Percentiles rank a stretch among this genome's conserved stretches.
Evolutionary conservation across 1,140 invertebrate species (phyloP).

Genomic region (Arctopsyche grandis): DNA sequence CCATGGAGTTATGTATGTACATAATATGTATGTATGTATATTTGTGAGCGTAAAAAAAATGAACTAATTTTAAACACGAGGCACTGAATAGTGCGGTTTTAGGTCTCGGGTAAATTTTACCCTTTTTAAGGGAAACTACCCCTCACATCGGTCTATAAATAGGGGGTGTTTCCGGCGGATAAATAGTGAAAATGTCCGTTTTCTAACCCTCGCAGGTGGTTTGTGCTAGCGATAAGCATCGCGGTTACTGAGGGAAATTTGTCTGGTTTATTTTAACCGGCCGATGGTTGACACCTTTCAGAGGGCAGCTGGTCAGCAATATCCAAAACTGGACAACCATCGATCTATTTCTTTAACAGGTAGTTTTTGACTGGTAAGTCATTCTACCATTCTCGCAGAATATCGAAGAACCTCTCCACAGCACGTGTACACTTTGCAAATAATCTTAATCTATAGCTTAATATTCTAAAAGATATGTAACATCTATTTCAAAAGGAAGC

Average conservation of each 20-base stretch:
- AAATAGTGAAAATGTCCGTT: neutral
- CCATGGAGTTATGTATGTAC: no score
- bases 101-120: neutral
- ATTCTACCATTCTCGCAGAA: no score
- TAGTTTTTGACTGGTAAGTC: no score
- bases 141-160: neutral
- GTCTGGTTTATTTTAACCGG: neutral
- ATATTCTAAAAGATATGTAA: no score
- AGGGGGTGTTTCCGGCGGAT: neutral
- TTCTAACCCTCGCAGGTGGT: neutral
- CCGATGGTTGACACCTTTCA: slow-evolving; percentile 15
- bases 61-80: no score
- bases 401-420: no score
- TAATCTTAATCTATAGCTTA: no score
- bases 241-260: neutral
- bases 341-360: neutral
- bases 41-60: no score
- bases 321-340: neutral
- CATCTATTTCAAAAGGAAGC: no score
- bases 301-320: neutral
- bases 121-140: neutral
- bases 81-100: neutral
- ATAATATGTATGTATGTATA: no score
- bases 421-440: no score
- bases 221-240: neutral